These are phyloP conservation scores for Cepphus grylle DNA, from an alignment of 2,113 vertebrate species.

Conservation along the genomic window DNA sequence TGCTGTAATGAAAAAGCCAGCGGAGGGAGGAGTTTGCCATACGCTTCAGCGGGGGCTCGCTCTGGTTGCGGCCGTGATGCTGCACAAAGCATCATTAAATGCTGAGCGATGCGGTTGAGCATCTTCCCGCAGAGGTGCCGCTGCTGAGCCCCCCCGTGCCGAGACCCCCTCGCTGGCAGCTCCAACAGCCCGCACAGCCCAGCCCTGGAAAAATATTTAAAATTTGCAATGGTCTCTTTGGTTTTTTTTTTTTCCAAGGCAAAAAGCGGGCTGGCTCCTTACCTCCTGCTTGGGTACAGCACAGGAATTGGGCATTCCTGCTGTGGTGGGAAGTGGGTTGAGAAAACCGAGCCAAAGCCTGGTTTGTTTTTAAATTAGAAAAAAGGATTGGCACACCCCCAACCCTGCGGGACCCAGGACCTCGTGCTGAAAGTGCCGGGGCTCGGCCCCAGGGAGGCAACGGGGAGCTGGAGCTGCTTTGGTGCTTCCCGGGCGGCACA, in stretches of 20 bases:
- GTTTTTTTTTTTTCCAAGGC: background rate
- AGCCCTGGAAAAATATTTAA: background rate
- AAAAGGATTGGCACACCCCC: background rate
- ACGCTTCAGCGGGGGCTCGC: fast-evolving
- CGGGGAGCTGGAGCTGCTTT: background rate
- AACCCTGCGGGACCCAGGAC: fast-evolving
- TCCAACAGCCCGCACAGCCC: background rate
- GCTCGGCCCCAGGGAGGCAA: background rate
- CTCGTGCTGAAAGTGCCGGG: background rate
- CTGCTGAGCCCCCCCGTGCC: background rate
- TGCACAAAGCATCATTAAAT: fast-evolving
- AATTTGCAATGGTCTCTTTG: background rate
- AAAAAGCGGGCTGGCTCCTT: too few species aligned
- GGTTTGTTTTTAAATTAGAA: background rate
- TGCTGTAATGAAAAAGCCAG: background rate
- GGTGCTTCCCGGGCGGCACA: fast-evolving
- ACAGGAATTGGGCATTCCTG: fast-evolving
- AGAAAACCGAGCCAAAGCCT: background rate
- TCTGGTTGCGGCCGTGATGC: fast-evolving
- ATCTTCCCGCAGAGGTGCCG: background rate
- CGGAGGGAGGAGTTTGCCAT: fast-evolving
- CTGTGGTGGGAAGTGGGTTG: background rate
- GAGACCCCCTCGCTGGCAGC: fast-evolving
- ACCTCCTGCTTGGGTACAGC: fast-evolving
- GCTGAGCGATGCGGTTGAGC: fast-evolving